These are phyloP conservation scores for Sipha maydis DNA, from an alignment of 2,888 invertebrate species.

Conservation along the genomic window DNA sequence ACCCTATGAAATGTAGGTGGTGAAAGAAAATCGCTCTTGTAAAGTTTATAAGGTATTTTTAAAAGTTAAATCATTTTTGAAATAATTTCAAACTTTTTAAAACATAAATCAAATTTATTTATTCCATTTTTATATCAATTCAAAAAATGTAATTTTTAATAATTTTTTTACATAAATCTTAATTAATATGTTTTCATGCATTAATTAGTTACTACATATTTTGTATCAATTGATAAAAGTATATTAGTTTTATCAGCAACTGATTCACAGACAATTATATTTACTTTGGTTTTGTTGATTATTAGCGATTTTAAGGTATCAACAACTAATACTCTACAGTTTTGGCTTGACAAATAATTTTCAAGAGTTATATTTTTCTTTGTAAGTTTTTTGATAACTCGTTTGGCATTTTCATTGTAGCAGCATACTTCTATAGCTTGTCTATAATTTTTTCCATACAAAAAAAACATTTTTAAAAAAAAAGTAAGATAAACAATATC, in stretches of 20 bases:
- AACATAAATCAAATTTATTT: too few relatives aligned
- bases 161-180: too few relatives aligned
- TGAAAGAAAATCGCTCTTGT: too few relatives aligned
- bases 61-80: too few relatives aligned
- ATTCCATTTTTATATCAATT: too few relatives aligned
- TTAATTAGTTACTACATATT: neutral
- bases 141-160: too few relatives aligned
- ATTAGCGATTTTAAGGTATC: neutral
- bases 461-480: slow-evolving; percentile 38
- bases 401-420: neutral
- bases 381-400: neutral
- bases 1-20: too few relatives aligned
- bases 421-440: slow-evolving; percentile 14
- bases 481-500: neutral
- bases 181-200: neutral
- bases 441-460: neutral
- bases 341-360: neutral
- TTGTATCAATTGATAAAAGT: slow-evolving; percentile 5
- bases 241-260: neutral
- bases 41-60: too few relatives aligned
- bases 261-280: neutral
- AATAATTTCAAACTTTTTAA: too few relatives aligned
- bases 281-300: neutral
- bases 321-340: neutral
- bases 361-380: neutral